phyloP scores from a whole-genome alignment of 2,113 vertebrate genomes.

The Phaethon lepturus region DNA sequence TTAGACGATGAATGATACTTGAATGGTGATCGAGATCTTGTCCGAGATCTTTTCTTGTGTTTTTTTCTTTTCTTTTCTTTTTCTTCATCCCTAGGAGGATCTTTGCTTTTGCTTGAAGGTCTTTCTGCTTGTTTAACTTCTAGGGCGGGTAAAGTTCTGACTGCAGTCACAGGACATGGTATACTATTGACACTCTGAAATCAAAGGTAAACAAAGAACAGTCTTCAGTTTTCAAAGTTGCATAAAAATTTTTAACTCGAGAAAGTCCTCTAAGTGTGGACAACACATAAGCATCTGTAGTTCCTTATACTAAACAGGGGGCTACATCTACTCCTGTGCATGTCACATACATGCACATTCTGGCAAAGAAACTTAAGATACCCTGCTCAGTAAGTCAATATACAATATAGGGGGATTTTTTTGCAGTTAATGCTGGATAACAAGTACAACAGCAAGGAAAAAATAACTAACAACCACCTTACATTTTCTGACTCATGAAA shows the following conservation, averaged over 20 bases:
- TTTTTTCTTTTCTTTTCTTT: constrained; percentile 94
- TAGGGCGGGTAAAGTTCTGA: constrained; percentile 58
- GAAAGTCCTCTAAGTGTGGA: not conserved
- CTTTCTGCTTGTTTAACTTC: constrained; percentile 72
- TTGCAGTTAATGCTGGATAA: not conserved
- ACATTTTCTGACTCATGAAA: not conserved
- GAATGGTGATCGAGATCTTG: constrained; percentile 84
- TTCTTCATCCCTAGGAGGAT: constrained; percentile 78
- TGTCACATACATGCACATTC: not conserved
- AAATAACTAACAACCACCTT: not conserved
- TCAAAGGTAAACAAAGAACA: not conserved
- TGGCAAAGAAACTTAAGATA: not conserved
- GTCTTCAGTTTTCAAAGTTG: not conserved
- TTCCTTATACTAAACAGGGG: not conserved
- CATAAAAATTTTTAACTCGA: not conserved
- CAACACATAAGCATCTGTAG: not conserved
- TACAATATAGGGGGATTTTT: not conserved
- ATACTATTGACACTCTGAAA: constrained; percentile 65
- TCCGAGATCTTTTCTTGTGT: constrained; percentile 89
- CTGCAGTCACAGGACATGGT: constrained; percentile 64
- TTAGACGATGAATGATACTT: constrained; percentile 79
- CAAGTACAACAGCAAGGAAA: not conserved
- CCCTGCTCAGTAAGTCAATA: not conserved
- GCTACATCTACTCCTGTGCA: not conserved
- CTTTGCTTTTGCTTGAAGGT: constrained; percentile 72